phyloP scores from a whole-genome alignment of 1,140 invertebrate species.

The Eumeta japonica region DNA sequence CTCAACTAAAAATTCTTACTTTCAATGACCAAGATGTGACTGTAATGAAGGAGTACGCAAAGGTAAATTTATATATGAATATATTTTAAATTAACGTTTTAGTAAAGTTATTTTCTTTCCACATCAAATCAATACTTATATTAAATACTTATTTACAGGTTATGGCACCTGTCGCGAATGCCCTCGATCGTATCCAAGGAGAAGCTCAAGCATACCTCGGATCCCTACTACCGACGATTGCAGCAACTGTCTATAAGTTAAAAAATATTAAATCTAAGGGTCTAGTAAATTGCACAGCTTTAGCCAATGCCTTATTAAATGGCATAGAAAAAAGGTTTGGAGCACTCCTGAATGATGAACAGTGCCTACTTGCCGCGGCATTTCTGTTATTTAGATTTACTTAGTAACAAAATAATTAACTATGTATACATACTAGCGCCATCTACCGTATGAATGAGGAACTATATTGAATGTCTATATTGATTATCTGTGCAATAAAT shows the following conservation, averaged over 20 bases:
- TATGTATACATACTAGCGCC: too few species aligned
- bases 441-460: too few species aligned
- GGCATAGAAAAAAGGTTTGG: conserved; percentile 15
- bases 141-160: background rate
- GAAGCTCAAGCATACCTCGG: conserved; percentile 14
- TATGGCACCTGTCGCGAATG: too few species aligned
- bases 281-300: conserved; percentile 13
- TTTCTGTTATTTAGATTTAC: background rate
- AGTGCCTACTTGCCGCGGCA: conserved; percentile 6
- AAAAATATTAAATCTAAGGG: conserved; percentile 18
- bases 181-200: too few species aligned
- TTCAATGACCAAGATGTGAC: conserved; percentile 13
- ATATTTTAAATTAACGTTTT: too few species aligned
- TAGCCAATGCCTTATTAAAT: conserved; percentile 13
- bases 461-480: too few species aligned
- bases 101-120: too few species aligned
- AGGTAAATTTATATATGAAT: conserved; percentile 3
- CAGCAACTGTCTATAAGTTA: conserved; percentile 11
- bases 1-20: conserved; percentile 7
- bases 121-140: too few species aligned
- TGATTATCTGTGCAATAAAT: too few species aligned
- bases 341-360: conserved; percentile 14
- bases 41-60: conserved; percentile 8
- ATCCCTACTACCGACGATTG: conserved; percentile 7
- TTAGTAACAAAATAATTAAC: too few species aligned